A percentile compares a stretch with the other conserved stretches of the same genome.
phyloP scores from a whole-genome alignment of 2,888 invertebrate genomes.

The Argyresthia goedartella region DNA sequence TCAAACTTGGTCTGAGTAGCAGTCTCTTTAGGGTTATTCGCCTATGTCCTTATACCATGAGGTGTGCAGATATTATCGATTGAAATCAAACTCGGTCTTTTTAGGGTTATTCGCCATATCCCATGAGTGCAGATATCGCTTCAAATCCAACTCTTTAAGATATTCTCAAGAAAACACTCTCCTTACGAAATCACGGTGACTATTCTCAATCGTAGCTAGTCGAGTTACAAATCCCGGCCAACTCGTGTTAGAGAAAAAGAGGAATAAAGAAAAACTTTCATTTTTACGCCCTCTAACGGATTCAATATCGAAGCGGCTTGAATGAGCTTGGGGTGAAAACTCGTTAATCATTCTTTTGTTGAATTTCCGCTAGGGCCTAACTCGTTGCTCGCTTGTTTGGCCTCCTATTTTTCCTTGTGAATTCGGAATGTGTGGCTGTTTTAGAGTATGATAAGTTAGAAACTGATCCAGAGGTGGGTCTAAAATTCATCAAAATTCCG shows the following conservation, averaged over 20 bases:
- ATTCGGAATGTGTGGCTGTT: no score
- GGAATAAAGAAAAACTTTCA: conserved; percentile 48
- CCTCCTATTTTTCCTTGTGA: conserved; percentile 57
- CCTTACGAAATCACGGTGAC: neutral
- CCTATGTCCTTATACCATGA: no score
- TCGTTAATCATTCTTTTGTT: conserved; percentile 71
- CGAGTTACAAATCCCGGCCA: conserved; percentile 1
- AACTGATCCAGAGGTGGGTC: no score
- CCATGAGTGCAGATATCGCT: no score
- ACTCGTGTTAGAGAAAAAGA: conserved; percentile 24
- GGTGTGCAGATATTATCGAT: no score
- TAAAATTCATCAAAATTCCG: no score
- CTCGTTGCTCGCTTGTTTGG: conserved; percentile 69
- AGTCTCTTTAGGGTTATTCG: no score
- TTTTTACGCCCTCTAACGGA: conserved; percentile 67
- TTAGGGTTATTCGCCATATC: no score
- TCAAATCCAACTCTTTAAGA: no score
- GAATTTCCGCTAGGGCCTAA: conserved; percentile 69
- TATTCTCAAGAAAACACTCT: neutral
- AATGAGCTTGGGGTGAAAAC: conserved; percentile 64
- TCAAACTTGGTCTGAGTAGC: no score
- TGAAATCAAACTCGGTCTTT: no score
- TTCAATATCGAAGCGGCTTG: conserved; percentile 69
- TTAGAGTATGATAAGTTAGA: no score
- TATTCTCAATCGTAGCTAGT: neutral